Percentiles rank a stretch among this genome's conserved stretches.
These are phyloP conservation scores for Trachelus tabidus DNA, from an alignment of 2,888 invertebrate species.

Conservation along the genomic window DNA sequence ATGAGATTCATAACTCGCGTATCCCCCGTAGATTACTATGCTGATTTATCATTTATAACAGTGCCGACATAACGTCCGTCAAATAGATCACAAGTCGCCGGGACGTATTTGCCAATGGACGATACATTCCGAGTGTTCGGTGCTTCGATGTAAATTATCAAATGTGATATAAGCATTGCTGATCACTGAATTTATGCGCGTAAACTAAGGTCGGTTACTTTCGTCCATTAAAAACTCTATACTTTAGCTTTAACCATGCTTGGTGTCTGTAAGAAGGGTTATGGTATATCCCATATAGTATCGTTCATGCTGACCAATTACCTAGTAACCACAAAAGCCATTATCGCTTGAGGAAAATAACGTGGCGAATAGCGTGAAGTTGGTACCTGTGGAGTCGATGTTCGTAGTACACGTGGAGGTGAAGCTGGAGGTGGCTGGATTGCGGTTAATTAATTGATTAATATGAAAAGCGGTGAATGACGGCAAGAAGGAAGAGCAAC, in stretches of 20 bases:
- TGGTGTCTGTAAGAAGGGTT: not conserved
- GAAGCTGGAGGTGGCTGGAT: slow-evolving; percentile 1
- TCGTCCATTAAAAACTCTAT: not conserved
- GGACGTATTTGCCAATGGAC: not conserved
- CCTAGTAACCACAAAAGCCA: not conserved
- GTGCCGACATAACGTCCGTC: not conserved
- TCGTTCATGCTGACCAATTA: not conserved
- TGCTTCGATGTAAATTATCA: not conserved
- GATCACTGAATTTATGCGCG: not conserved
- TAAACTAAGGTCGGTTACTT: not conserved
- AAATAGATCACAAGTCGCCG: not conserved
- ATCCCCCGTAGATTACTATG: not conserved
- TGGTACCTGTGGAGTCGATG: not conserved
- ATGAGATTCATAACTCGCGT: not conserved
- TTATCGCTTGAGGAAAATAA: not conserved
- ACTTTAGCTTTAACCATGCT: not conserved
- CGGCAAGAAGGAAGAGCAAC: slow-evolving; percentile 11
- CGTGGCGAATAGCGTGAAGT: not conserved
- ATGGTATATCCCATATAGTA: not conserved
- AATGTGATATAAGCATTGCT: not conserved
- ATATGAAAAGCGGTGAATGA: slow-evolving; percentile 26
- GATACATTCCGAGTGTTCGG: not conserved
- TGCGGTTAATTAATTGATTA: slow-evolving; percentile 41
- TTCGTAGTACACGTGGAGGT: not conserved
- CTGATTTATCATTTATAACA: not conserved